Evolutionary conservation across 2,113 vertebrate genomes (phyloP), one percentile per base, ranked within the genome.

Genomic region (Onychorhynchus coronatus): DNA sequence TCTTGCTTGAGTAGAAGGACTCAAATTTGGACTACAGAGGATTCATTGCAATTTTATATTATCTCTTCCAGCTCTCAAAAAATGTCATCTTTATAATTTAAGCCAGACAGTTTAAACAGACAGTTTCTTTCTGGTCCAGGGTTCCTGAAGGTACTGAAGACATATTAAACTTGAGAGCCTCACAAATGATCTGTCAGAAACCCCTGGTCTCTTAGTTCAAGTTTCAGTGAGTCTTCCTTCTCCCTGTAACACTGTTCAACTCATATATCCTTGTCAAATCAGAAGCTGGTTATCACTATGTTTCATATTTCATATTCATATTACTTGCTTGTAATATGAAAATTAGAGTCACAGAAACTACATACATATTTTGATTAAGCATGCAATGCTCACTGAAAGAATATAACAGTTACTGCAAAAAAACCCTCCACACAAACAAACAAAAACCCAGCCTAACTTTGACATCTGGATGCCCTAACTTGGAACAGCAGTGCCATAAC

Each of bases 91-190:
- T 39, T 62, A 31, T 65, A 66, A 70, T 86, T 80, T 80, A 77
- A 70, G 19, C 49, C 44, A 76, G 52, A 78, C 44, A 85, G 28
- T 78, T 92, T 81, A 91, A 94, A 89, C 18, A 74, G n/a, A 37
- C 19, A 49, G 10, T 44, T 92, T 91, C 31, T 84, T 86, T 77
- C 58, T 77, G 22, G 28, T 46, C 42, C 39, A 67, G 11, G 2
- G 7, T 91, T 81, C 23, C 28, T 49, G 49, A 42, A 55, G 58
- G 17, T 53, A 53, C 11, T 71, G 33, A 62, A 84, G 14, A 65
- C 86, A 70, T 70, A 58, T 5, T 49, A 31, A 58, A n/a, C 3
- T 66, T 67, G 22, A 71, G 9, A 66, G 5, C 20, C 15, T 74
- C 62, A 58, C 35, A 58, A 73, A 71, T 8, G 19, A 59, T 27